A percentile compares a stretch with the other conserved stretches of the same genome.
phyloP scores from a whole-genome alignment of 2,888 invertebrate genomes.

The Diloba caeruleocephala region DNA sequence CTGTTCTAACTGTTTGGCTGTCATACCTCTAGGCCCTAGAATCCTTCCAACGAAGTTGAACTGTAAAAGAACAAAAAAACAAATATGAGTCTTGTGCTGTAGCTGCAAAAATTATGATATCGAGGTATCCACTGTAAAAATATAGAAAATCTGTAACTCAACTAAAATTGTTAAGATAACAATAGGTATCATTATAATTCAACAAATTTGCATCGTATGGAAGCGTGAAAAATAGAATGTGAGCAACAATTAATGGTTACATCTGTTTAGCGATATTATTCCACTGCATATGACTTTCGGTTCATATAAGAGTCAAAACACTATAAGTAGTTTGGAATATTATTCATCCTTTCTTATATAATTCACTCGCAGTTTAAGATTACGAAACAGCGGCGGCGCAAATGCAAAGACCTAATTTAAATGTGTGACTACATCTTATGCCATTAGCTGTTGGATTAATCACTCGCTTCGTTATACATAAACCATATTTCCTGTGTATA shows the following conservation, averaged over 20 bases:
- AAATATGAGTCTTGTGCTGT: slow-evolving; percentile 3
- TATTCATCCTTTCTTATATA: slow-evolving; percentile 47
- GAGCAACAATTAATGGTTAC: too few species aligned
- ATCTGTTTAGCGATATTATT: too few species aligned
- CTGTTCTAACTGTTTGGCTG: slow-evolving; percentile 99
- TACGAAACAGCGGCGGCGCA: slow-evolving; percentile 49
- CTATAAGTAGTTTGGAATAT: slow-evolving; percentile 10
- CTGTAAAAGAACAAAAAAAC: slow-evolving; percentile 90
- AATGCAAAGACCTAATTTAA: slow-evolving; percentile 59
- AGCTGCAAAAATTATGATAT: too few species aligned
- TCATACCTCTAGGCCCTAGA: slow-evolving; percentile 99
- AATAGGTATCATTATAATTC: too few species aligned
- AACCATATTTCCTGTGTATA: slow-evolving; percentile 77
- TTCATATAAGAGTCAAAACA: slow-evolving; percentile 3
- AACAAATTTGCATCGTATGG: too few species aligned
- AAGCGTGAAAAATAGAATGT: too few species aligned
- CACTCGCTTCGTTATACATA: slow-evolving; percentile 78
- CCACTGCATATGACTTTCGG: slow-evolving; percentile 1
- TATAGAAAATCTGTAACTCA: too few species aligned
- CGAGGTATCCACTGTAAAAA: too few species aligned
- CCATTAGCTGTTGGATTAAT: slow-evolving; percentile 79
- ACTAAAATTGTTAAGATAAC: too few species aligned
- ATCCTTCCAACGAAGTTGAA: slow-evolving; percentile 99
- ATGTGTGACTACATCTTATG: slow-evolving; percentile 65
- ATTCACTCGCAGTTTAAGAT: slow-evolving; percentile 50